These are phyloP conservation scores for Chauna torquata DNA, from an alignment of 2,113 vertebrate genomes.

Conservation along the genomic window DNA sequence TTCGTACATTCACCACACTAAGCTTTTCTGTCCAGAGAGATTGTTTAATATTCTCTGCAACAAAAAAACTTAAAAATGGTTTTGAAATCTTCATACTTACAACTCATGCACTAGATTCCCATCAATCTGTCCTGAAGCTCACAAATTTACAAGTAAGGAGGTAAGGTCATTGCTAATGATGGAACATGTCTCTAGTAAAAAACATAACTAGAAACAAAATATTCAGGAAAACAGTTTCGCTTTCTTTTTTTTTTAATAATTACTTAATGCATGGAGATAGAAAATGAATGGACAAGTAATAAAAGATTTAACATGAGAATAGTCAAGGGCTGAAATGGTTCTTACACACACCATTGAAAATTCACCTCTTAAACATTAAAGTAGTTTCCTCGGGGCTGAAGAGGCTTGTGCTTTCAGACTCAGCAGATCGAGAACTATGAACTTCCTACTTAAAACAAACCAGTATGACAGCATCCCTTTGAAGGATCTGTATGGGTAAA, in stretches of 20 bases:
- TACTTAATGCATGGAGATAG: background rate
- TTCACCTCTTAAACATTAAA: background rate
- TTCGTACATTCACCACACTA: background rate
- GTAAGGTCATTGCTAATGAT: background rate
- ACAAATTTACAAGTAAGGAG: background rate
- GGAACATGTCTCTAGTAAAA: background rate
- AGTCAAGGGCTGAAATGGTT: background rate
- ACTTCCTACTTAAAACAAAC: background rate
- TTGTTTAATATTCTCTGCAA: background rate
- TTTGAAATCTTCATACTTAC: background rate
- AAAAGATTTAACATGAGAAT: background rate
- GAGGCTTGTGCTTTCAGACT: background rate
- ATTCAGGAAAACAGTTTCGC: background rate
- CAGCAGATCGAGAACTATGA: background rate
- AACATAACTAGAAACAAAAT: background rate
- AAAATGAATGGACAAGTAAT: background rate
- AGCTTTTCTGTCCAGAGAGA: background rate
- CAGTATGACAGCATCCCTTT: accelerated
- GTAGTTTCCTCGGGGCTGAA: background rate
- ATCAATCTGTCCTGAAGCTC: background rate
- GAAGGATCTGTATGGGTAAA: background rate
- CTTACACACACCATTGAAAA: background rate
- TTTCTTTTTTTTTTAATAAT: background rate
- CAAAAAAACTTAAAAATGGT: background rate
- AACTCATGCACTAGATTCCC: accelerated